phyloP scores from a whole-genome alignment of 2,888 invertebrate genomes.

The Deilephila porcellus region DNA sequence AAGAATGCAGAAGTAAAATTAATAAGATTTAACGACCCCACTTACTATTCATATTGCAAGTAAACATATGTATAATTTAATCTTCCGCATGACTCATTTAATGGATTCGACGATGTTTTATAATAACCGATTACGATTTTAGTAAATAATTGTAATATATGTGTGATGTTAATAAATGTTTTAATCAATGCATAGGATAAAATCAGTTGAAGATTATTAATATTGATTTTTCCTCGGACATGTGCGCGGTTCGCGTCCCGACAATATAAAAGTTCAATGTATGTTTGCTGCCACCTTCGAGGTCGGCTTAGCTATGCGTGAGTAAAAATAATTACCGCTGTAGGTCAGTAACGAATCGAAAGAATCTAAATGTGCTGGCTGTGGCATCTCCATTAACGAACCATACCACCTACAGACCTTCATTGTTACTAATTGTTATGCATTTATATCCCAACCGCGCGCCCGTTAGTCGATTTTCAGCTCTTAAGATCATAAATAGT shows the following conservation, averaged over 20 bases:
- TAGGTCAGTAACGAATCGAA: conserved; percentile 20
- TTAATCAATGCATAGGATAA: background rate
- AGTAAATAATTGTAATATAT: background rate
- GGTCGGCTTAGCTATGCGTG: conserved; percentile 4
- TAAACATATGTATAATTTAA: background rate
- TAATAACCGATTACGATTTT: background rate
- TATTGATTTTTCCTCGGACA: background rate
- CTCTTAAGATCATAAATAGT: background rate
- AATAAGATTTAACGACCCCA: background rate
- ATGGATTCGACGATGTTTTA: background rate
- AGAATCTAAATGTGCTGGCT: conserved; percentile 3
- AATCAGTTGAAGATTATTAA: background rate
- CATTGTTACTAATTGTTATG: background rate
- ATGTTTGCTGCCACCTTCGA: background rate
- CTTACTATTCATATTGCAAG: background rate
- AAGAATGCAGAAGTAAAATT: too few species aligned
- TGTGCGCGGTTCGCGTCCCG: background rate
- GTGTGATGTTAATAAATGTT: too few species aligned
- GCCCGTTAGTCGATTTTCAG: background rate
- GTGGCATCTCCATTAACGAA: conserved; percentile 14
- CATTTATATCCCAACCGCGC: too few species aligned
- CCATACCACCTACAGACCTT: conserved; percentile 11
- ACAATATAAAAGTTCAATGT: conserved; percentile 5
- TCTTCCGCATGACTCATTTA: conserved; percentile 9
- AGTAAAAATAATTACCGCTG: conserved; percentile 23